Evolutionary conservation across 2,888 invertebrate species (phyloP), one percentile per base, ranked within the genome.

Genomic region (Drosophila leonis): DNA sequence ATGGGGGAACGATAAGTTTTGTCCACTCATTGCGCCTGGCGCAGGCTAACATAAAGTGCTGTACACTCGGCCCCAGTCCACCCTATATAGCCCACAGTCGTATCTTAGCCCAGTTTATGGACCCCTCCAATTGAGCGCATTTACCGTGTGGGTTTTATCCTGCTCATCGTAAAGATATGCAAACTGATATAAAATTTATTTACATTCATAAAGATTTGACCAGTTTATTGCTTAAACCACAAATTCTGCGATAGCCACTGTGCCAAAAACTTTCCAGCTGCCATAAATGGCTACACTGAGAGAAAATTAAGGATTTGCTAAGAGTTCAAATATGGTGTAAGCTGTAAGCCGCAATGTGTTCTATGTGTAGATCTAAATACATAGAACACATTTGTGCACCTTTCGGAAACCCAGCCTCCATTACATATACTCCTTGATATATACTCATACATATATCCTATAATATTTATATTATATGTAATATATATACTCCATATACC

Each of bases 111-210:
- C 42, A 29, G 29, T 52, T 54, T 80, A 66, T 68, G 29, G 44
- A 12, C 18, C 51, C 52, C 75, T 65, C 78, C 80, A 82, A 88
- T 83, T 65, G 46, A 31, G 27, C 46, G 27, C 2, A 37, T 62
- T 61, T 75, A 66, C 85, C 82, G 73, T 55, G 51, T 42, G 54
- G 41, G 41, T 75, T 86, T 78, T 84, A 86, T 86, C 81, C 88
- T 65, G 52, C 41, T 20, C 37, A 20, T 66, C 35, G 56, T 88
- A 85, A 85, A 85, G 82, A 88, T 86, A 80, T 56, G 18, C 15
- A 12, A 15, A 18, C n/a, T 20, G 4, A 46, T 41, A 42, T 6
- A 42, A 42, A 31, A 27, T 27, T 51, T 51, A 39, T 51, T 51
- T 5, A 37, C 20, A 55, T 61, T 49, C 61, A 80, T 79, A 83